phyloP scores from a whole-genome alignment of 1,140 invertebrate genomes.

The Drosophila seguyi region DNA sequence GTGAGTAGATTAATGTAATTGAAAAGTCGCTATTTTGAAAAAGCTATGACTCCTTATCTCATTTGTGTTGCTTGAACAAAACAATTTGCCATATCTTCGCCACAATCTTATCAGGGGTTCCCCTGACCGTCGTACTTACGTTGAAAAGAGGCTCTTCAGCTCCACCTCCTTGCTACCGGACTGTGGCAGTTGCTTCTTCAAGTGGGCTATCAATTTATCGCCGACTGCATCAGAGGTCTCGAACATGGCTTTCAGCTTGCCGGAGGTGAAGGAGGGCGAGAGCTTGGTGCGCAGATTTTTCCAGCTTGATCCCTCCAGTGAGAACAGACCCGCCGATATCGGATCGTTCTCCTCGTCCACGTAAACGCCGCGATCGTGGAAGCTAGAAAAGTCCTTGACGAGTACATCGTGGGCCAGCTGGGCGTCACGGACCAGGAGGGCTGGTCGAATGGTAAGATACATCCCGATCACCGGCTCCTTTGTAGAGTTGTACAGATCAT shows the following conservation, averaged over 20 bases:
- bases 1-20: not conserved
- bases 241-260: constrained; percentile 87
- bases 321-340: constrained; percentile 60
- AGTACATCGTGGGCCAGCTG: constrained; percentile 84
- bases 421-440: constrained; percentile 85
- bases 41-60: too few species aligned
- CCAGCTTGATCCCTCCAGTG: not conserved
- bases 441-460: constrained; percentile 78
- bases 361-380: constrained; percentile 85
- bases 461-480: constrained; percentile 74
- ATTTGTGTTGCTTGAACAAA: not conserved
- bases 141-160: constrained; percentile 57
- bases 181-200: constrained; percentile 45
- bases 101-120: not conserved
- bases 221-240: constrained; percentile 83
- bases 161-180: constrained; percentile 49
- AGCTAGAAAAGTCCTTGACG: constrained; percentile 85
- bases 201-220: constrained; percentile 71
- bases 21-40: not conserved
- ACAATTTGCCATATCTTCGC: not conserved
- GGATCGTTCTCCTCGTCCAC: constrained; percentile 78
- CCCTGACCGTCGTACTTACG: constrained; percentile 32
- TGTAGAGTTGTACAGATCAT: constrained; percentile 61
- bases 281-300: constrained; percentile 85
- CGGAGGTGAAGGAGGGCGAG: constrained; percentile 87